Conservation (phyloP, 2,797 vertebrate genomes). For the Agapornis canus region DNA sequence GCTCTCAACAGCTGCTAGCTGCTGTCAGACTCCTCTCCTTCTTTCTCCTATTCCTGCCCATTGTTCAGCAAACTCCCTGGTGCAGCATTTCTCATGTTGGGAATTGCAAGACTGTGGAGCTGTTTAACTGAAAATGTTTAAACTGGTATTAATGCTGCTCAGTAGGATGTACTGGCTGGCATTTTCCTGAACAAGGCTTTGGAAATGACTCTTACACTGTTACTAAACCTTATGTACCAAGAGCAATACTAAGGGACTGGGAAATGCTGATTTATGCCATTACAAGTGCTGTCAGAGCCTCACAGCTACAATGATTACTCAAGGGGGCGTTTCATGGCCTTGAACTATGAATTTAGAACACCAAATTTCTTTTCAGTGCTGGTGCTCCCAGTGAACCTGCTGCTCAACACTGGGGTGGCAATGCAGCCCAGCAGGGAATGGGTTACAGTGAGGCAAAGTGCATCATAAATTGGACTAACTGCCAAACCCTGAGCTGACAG, state of each 20-base stretch:
- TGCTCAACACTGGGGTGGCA: not conserved
- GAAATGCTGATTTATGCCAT: not conserved
- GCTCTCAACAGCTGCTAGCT: not conserved
- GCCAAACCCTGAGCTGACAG: not conserved
- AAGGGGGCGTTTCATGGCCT: not conserved
- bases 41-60: not conserved
- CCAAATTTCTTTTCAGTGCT: not conserved
- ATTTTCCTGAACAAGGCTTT: not conserved
- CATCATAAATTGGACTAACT: not conserved
- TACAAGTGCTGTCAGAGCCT: not conserved
- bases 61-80: not conserved
- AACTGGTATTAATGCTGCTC: not conserved
- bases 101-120: not conserved
- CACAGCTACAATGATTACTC: not conserved
- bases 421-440: not conserved
- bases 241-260: not conserved
- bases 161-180: not conserved
- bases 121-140: not conserved
- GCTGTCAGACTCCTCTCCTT: not conserved
- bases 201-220: not conserved
- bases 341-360: not conserved
- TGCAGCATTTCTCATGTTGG: not conserved
- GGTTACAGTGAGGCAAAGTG: not conserved
- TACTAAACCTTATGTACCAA: not conserved
- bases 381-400: not conserved